Percentiles rank a stretch among this genome's conserved stretches.
These are phyloP conservation scores for Marmota flaviventris DNA, from an alignment of 2,113 vertebrate species.

Conservation along the genomic window DNA sequence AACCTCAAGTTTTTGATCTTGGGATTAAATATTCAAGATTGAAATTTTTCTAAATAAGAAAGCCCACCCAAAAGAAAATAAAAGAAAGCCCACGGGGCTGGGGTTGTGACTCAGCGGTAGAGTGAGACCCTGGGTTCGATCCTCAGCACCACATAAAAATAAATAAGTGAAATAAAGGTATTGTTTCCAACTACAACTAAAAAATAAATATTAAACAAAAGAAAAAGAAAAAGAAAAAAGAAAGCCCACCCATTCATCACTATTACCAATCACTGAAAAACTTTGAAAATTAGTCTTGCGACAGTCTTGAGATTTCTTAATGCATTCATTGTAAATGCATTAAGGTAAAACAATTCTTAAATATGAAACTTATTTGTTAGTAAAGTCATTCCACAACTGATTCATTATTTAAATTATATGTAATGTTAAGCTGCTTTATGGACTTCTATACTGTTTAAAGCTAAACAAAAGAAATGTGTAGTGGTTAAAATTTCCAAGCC, in stretches of 20 bases:
- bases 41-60: neutral
- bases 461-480: neutral
- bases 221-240: no score
- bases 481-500: neutral
- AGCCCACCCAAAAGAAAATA: neutral
- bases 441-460: neutral
- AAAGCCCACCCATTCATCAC: neutral
- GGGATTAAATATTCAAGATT: neutral
- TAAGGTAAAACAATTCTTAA: neutral
- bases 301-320: neutral
- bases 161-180: no score
- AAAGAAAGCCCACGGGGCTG: no score
- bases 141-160: no score
- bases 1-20: neutral
- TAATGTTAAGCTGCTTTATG: neutral
- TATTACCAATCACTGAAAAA: neutral
- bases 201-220: no score
- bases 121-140: no score
- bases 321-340: neutral
- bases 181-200: no score
- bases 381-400: neutral
- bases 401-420: neutral
- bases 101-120: no score
- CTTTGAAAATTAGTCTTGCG: neutral
- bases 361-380: neutral